Base-by-base conservation (phyloP, 2,113 vertebrate genomes). In the Talpa occidentalis region DNA sequence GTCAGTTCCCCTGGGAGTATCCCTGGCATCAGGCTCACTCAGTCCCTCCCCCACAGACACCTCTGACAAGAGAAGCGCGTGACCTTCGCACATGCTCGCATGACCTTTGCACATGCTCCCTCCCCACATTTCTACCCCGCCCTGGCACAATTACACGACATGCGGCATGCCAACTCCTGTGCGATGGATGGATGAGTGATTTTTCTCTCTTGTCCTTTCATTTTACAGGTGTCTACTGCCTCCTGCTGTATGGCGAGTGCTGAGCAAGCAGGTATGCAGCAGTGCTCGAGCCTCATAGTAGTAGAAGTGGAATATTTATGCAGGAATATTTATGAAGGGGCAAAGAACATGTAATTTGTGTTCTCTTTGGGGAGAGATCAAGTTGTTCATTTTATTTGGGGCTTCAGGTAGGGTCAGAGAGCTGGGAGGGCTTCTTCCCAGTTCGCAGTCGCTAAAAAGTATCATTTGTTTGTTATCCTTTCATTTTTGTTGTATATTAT, bases 281-380 rank as follows among this genome's bases (percentile, higher is more conserved):
- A 10, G 9, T 2, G 49, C 49, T 15, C 17, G 49, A 17, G 49
- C 49, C 67, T 32, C 59, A 0, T 0, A 10, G 37, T 12, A 9
- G 37, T 0, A 3, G 1, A n/a, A 10, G 2, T 2, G 19, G 37
- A 62, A 73, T 16, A 35, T 56, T 77, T 73, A 88, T 5, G 6
- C 7, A 35, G 28, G 37, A n/a, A n/a, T n/a, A n/a, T n/a, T n/a
- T n/a, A n/a, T n/a, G n/a, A n/a, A 15, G 1, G 10, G 35, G 16
- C 86, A 72, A 87, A 86, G 56, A 47, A 74, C 2, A 9, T 2
- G 21, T 22, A 22, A 56, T 56, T 2, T 56, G 54, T 56, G 19
- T 22, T 56, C 54, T 56, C 19, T 22, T 30, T 62, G 28, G 60
- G 28, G 60, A 62, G 28, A 62, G 28, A 60, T 22, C 26, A 62